Evolutionary conservation across 2,888 invertebrate species (phyloP), one percentile per base, ranked within the genome.

Genomic region (Amaurobius ferox): DNA sequence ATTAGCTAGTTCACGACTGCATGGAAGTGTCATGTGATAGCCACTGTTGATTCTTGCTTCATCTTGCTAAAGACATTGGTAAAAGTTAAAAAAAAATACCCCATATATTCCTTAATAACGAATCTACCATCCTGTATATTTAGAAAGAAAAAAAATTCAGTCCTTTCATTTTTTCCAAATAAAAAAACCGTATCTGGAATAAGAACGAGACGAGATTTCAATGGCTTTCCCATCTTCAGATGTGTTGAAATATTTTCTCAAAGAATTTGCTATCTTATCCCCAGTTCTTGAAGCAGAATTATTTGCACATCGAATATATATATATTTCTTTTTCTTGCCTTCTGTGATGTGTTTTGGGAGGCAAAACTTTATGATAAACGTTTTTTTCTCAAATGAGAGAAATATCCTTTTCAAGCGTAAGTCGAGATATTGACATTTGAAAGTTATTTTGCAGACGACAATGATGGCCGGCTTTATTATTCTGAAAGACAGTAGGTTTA

Each of bases 221-320:
- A 5, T 35, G 35, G 9, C 35, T 35, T 35, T 35, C 35, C 35
- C 35, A 35, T 35, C 35, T 16, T 6, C 23, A 55, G 55, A 55
- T 5, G n/a, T 11, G 44, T 16, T 55, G 55, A 55, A 55, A 55
- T 23, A 55, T 55, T 55, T 55, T 44, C 44, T 23, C 19, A 55
- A 55, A 55, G 55, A 23, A 55, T 55, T 55, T 23, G 23, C 23
- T 55, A 55, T 55, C 55, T n/a, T 16, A 6, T 23, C 1, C 55
- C 55, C 55, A 55, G 19, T 55, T 55, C 23, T 55, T 23, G 55
- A 55, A 55, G 55, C 55, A 11, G 55, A 55, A 55, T 55, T 55
- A 55, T 55, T 55, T 23, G 55, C 19, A 23, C 55, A 23, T 55
- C 55, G 2, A 55, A 5, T 55, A 23, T 23, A 55, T 55, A 16